These are phyloP conservation scores for Pomatostomus ruficeps DNA, from an alignment of 2,113 vertebrate genomes.

Conservation along the genomic window DNA sequence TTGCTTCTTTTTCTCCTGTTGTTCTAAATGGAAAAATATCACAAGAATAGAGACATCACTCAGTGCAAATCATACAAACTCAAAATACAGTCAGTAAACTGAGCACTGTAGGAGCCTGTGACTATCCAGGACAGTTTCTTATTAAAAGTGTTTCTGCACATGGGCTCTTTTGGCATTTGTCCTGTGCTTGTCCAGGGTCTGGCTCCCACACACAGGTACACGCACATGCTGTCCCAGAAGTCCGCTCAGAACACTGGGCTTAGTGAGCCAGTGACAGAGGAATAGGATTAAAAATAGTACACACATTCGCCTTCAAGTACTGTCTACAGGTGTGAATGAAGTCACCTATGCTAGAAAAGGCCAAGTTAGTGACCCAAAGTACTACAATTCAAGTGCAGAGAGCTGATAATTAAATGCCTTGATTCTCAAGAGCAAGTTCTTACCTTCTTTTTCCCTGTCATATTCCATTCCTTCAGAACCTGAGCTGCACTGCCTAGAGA, in stretches of 20 bases:
- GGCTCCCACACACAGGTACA: background rate
- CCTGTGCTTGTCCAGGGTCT: background rate
- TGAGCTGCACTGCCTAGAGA: constrained; percentile 72
- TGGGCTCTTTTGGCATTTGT: background rate
- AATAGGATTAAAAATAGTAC: background rate
- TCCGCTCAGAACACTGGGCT: background rate
- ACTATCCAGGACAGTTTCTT: background rate
- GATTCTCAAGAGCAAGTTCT: constrained; percentile 11
- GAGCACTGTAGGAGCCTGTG: background rate
- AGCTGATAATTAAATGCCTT: background rate
- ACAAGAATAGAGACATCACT: background rate
- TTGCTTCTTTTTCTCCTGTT: constrained; percentile 80
- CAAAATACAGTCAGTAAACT: background rate
- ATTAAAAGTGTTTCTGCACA: background rate
- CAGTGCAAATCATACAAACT: background rate
- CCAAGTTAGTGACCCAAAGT: background rate
- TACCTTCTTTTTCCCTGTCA: constrained; percentile 82
- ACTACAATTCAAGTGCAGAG: background rate
- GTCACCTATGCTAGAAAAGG: background rate
- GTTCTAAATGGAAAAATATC: constrained; percentile 54
- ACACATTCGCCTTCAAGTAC: background rate
- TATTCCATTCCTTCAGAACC: constrained; percentile 80
- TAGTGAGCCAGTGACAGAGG: background rate
- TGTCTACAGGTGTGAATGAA: background rate
- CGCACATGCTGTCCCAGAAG: background rate